Conservation (phyloP, 2,113 vertebrate genomes). For the Typhlomys cinereus region DNA sequence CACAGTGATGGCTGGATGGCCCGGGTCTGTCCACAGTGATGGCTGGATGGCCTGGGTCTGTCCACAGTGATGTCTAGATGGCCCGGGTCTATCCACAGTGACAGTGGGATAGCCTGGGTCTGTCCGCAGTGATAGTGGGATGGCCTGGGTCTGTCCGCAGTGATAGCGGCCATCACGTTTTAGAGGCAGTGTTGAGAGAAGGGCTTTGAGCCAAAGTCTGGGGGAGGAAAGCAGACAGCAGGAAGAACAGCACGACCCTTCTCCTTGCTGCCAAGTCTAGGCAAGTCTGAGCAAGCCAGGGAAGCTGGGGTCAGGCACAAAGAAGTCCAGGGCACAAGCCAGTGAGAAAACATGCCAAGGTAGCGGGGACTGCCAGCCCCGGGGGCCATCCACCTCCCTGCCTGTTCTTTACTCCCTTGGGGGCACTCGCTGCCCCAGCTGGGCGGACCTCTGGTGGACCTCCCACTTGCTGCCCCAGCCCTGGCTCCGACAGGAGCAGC, state of each 20-base stretch:
- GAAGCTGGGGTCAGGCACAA: neutral
- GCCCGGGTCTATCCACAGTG: rapidly evolving
- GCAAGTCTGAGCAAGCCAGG: neutral
- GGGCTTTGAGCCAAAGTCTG: neutral
- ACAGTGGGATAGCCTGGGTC: no score
- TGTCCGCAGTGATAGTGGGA: no score
- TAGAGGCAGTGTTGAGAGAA: neutral
- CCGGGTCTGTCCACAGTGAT: no score
- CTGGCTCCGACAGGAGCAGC: neutral
- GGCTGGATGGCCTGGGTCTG: no score
- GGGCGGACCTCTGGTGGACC: neutral
- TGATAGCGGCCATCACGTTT: neutral
- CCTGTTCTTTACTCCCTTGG: neutral
- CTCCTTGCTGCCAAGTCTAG: rapidly evolving
- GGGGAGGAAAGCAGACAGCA: neutral
- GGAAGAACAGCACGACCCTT: neutral
- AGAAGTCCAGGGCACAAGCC: neutral
- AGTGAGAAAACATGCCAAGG: neutral
- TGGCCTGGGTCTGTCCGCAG: rapidly evolving
- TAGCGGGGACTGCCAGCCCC: neutral
- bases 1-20: neutral
- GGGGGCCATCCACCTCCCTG: neutral
- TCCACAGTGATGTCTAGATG: neutral
- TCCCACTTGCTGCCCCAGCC: neutral
- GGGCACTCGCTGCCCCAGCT: neutral